phyloP scores from a whole-genome alignment of 1,140 invertebrate genomes.

The Manduca sexta region DNA sequence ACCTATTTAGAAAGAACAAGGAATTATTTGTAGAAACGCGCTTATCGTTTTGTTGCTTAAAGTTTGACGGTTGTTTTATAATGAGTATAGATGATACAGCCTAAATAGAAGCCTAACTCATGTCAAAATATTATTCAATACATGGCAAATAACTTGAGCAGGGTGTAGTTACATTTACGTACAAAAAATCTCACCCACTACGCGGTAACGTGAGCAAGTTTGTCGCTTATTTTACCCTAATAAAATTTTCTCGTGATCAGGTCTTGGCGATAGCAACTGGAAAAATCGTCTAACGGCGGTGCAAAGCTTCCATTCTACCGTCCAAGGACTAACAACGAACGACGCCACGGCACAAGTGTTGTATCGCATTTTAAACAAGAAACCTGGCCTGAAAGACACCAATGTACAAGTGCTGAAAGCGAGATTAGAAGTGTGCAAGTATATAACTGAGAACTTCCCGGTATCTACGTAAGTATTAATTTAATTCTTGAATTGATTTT shows the following conservation, averaged over 20 bases:
- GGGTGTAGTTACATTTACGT: too few relatives aligned
- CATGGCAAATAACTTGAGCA: too few relatives aligned
- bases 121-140: too few relatives aligned
- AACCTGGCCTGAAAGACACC: constrained; percentile 93
- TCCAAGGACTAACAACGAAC: constrained; percentile 76
- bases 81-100: too few relatives aligned
- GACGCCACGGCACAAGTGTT: constrained; percentile 84
- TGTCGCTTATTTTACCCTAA: too few relatives aligned
- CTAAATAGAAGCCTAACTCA: too few relatives aligned
- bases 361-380: constrained; percentile 83
- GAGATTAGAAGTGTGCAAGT: constrained; percentile 85
- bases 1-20: too few relatives aligned
- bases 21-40: too few relatives aligned
- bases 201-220: too few relatives aligned
- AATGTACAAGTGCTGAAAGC: constrained; percentile 95
- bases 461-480: constrained; percentile 80
- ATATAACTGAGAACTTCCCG: constrained; percentile 83
- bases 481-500: constrained; percentile 2
- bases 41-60: too few relatives aligned
- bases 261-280: constrained; percentile 88
- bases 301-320: constrained; percentile 80
- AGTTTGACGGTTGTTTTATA: too few relatives aligned
- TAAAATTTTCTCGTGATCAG: constrained; percentile 37
- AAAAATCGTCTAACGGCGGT: constrained; percentile 87
- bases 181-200: too few relatives aligned